Evolutionary conservation across 1,140 invertebrate species (phyloP).

Genomic region (Liolophura sinensis): DNA sequence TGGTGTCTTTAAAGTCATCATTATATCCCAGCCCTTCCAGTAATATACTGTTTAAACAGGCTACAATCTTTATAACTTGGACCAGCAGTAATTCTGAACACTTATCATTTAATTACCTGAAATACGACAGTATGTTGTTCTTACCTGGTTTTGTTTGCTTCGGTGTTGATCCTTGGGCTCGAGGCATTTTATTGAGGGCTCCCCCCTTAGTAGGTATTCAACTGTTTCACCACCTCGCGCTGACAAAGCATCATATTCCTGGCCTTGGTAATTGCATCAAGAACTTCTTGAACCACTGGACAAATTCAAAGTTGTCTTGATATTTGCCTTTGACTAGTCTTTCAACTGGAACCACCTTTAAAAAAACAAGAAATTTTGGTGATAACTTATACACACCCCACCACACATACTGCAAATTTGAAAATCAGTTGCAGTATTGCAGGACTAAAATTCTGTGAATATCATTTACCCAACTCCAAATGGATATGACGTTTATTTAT

Average conservation of each 20-base stretch:
- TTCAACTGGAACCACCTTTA: conserved; percentile 95
- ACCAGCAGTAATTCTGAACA: no score
- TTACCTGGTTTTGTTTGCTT: neutral
- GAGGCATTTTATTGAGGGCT: conserved; percentile 54
- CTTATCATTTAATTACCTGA: neutral
- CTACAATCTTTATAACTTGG: no score
- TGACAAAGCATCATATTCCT: conserved; percentile 89
- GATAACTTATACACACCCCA: neutral
- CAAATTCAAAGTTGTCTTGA: conserved; percentile 98
- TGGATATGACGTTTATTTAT: no score
- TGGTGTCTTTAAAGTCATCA: no score
- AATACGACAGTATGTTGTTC: no score
- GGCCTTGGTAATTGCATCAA: conserved; percentile 99
- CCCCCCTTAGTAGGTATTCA: conserved; percentile 58
- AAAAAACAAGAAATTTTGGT: conserved; percentile 24
- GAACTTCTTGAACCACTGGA: conserved; percentile 99
- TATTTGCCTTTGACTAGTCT: conserved; percentile 96
- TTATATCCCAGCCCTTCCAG: no score
- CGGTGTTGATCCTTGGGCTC: conserved; percentile 6
- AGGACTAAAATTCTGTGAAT: no score
- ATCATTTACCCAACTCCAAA: neutral
- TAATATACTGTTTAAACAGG: no score
- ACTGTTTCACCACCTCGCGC: conserved; percentile 77
- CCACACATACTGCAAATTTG: no score
- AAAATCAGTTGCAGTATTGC: no score